Evolutionary conservation across 1,140 invertebrate species (phyloP), one percentile per base, ranked within the genome.

Genomic region (Heliconius nattereri): DNA sequence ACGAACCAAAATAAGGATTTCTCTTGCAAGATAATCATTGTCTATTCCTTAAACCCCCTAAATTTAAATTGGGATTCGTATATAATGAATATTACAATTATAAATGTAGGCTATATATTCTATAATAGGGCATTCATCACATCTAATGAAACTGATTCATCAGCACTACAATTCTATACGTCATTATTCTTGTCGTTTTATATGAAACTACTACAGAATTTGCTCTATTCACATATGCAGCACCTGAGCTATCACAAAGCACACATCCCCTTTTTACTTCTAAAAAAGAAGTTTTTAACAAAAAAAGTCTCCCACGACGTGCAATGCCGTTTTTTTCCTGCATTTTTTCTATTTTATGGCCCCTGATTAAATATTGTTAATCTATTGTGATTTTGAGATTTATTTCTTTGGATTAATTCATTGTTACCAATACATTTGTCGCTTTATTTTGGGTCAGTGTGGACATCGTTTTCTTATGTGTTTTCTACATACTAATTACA

Each of bases 231-330:
- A 86, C 70, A 66, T 75, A 73, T 72, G 73, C 81, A 82, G 82
- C 89, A 91, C 89, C 89, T 91, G 89, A 89, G 83, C 81, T 71
- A 78, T 66, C 66, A 90, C 87, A 90, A 90, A 85, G 84, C 82
- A 26, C 60, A 66, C 76, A 83, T 86, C 85, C 89, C 88, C 87
- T 87, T 89, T 87, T 86, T 82, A 77, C 79, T 45, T 45, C 40
- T 85, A 86, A 89, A 91, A 89, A 84, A 85, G 77, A 87, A 78
- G 78, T 88, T 87, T 90, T 90, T 83, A 76, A 82, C 60, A 73
- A 80, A 85, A 91, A 89, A 90, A 85, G 72, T 91, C 87, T 90
- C 89, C 87, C 88, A 91, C 89, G 89, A 88, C 84, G 86, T 74
- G 85, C 76, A 81, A 80, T 87, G 86, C 87, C 85, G 83, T 88